These are phyloP conservation scores for Azemiops feae DNA, from an alignment of 2,113 vertebrate genomes.

Conservation along the genomic window DNA sequence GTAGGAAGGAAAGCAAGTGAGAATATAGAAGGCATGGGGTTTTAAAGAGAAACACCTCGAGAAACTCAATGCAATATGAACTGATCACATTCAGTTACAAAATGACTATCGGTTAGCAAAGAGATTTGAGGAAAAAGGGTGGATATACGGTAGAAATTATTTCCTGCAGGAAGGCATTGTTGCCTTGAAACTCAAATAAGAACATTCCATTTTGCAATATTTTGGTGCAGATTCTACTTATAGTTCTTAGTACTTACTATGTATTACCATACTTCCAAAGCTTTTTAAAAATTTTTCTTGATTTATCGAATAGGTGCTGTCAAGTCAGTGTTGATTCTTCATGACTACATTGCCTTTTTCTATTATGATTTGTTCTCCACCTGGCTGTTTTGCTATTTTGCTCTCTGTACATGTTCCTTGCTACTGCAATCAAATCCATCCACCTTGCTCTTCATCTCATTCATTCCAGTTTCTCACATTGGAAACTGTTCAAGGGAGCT, in stretches of 20 bases:
- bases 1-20: neutral
- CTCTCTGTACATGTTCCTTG: neutral
- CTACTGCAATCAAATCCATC: neutral
- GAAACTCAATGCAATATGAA: neutral
- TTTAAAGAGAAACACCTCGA: neutral
- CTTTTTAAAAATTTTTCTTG: neutral
- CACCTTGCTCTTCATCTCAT: neutral
- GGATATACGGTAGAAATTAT: neutral
- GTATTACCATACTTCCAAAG: neutral
- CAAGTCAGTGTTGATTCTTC: neutral
- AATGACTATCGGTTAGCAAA: neutral
- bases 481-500: neutral
- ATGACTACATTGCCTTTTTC: neutral
- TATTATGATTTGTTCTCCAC: neutral
- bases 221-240: neutral
- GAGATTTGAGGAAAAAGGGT: neutral
- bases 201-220: neutral
- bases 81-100: neutral
- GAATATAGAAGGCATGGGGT: neutral
- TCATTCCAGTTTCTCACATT: neutral
- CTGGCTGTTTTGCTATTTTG: neutral
- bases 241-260: neutral
- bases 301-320: neutral
- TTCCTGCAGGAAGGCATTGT: neutral
- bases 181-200: neutral